Base-by-base conservation (phyloP, 2,113 vertebrate species). In the Pantherophis guttatus region DNA sequence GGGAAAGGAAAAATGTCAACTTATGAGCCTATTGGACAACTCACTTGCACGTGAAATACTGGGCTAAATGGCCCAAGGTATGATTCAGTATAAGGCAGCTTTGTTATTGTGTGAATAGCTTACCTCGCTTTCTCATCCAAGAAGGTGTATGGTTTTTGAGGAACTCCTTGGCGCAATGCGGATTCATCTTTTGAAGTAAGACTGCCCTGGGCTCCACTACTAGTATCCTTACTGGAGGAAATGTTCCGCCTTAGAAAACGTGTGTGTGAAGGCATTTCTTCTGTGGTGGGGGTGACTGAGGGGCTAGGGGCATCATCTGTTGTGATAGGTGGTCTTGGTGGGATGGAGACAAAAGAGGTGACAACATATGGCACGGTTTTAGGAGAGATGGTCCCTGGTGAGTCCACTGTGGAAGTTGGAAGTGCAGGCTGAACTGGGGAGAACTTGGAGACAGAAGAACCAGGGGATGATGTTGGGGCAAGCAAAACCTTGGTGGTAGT, bases 101-200 rank as follows among this genome's bases (percentile, higher is more conserved):
- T 87, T 50, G 26, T 24, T 26, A 23, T 53, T 33, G 15, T 24
- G 11, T 33, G 65, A 48, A 53, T 6, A 17, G 0, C 98, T 97
- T 97, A 99, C 99, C 99, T 99, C 81, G 99, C 99, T 95, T 99
- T 99, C 97, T 99, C 99, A 1, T 99, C 99, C 98, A 99, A 97
- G 94, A 99, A 99, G 3, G 99, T 99, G 92, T 99, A 99, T 0
- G 99, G 99, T 95, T 99, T 99, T 97, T 99, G 99, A 58, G 99
- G 99, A 19, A 98, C 98, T 0, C 99, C 99, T 95, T 99, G 99
- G 44, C 99, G 98, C 91, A 99, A 97, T 1, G 97, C 96, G 0
- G 98, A 98, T 87, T 94, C 59, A 0, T 98, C 97, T 23, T 98
- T 98, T 15, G 97, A 97, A 0, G 97, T 97, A 81, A 95, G 97